A percentile compares a stretch with the other conserved stretches of the same genome.
These are phyloP conservation scores for Fistularia tabacaria DNA, from an alignment of 2,797 vertebrate genomes.

Conservation along the genomic window DNA sequence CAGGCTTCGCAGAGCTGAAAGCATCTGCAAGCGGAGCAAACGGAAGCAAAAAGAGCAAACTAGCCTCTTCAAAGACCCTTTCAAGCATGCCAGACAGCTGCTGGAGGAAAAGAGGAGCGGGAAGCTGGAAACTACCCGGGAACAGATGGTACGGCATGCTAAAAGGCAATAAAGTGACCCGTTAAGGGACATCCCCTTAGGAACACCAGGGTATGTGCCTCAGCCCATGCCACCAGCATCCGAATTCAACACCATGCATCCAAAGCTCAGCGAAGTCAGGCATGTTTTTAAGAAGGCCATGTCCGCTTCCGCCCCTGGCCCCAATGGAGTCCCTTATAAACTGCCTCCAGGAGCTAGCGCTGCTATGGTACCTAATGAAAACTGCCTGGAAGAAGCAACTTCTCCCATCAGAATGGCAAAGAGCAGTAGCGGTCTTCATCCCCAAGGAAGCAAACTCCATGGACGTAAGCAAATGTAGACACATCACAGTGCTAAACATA, in stretches of 20 bases:
- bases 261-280: background rate
- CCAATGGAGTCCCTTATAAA: background rate
- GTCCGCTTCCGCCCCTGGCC: background rate
- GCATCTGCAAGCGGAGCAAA: no score
- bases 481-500: no score
- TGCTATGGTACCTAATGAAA: background rate
- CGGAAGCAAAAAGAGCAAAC: no score
- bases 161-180: background rate
- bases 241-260: slow-evolving; percentile 5
- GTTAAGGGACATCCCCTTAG: no score
- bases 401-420: no score
- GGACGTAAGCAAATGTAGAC: no score
- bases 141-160: slow-evolving; percentile 13
- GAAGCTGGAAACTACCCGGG: slow-evolving; percentile 10
- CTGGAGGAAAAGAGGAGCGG: background rate
- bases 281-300: slow-evolving; percentile 3
- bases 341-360: slow-evolving; percentile 6
- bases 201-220: no score
- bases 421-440: no score
- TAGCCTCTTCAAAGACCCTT: no score
- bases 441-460: no score
- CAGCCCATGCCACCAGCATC: background rate
- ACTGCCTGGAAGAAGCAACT: background rate
- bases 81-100: no score
- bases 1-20: no score